Percentiles rank a stretch among this genome's conserved stretches.
Conservation (phyloP, 2,888 invertebrate species). For the Cryptocephalus primarius region DNA sequence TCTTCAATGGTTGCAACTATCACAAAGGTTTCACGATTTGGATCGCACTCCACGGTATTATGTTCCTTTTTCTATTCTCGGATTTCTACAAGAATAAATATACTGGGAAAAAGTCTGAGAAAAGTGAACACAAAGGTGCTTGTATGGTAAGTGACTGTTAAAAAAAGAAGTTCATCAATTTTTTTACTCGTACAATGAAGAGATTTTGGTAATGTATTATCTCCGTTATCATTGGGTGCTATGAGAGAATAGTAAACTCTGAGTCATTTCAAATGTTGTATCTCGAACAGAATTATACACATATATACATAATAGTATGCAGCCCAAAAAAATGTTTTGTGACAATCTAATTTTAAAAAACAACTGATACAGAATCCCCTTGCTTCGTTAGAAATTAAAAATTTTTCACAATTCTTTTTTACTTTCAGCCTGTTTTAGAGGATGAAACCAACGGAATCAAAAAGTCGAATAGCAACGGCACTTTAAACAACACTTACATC, state of each 20-base stretch:
- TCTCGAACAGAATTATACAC: no score
- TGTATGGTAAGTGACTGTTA: conserved; percentile 58
- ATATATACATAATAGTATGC: no score
- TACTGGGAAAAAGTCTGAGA: conserved; percentile 34
- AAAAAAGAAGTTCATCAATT: no score
- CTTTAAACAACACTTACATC: conserved; percentile 37
- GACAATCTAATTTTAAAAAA: no score
- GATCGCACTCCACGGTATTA: conserved; percentile 88
- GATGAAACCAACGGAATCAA: conserved; percentile 28
- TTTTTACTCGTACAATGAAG: no score
- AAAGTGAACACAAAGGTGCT: conserved; percentile 35
- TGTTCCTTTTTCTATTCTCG: conserved; percentile 89
- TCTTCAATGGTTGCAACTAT: conserved; percentile 86
- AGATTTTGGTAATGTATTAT: no score
- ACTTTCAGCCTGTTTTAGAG: conserved; percentile 55
- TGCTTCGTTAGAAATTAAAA: no score
- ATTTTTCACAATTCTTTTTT: background rate
- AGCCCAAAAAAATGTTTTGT: no score
- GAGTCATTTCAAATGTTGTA: no score
- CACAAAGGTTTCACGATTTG: conserved; percentile 84
- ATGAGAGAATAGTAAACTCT: no score
- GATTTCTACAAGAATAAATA: conserved; percentile 88
- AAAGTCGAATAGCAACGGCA: conserved; percentile 30
- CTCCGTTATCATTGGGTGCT: no score
- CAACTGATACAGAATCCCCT: no score